Conservation (phyloP, 2,113 vertebrate genomes). For the Pterocles gutturalis region DNA sequence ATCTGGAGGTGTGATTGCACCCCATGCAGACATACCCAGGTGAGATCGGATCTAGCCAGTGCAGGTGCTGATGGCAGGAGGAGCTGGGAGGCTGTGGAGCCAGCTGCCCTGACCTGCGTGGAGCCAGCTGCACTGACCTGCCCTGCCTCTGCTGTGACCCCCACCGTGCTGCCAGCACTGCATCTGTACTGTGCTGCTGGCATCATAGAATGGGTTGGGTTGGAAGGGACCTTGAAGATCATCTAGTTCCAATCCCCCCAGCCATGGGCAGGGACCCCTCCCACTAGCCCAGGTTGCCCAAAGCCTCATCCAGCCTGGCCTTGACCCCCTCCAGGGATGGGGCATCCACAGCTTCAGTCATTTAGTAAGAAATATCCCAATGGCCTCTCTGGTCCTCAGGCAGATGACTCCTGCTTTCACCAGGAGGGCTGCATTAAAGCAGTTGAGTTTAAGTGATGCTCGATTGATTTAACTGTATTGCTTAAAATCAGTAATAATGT, state of each 20-base stretch:
- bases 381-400: background rate
- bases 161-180: rapidly evolving
- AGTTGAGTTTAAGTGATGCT: background rate
- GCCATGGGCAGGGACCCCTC: no score
- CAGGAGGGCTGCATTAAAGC: background rate
- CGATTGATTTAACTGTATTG: background rate
- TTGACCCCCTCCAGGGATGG: no score
- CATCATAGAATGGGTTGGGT: background rate
- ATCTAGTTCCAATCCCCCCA: no score
- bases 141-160: background rate
- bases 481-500: background rate
- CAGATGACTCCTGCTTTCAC: background rate
- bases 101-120: no score
- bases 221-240: no score
- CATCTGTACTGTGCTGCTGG: background rate
- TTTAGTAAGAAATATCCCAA: background rate
- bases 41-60: background rate
- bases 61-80: background rate
- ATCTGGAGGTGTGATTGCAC: background rate
- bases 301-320: no score
- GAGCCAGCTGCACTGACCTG: background rate
- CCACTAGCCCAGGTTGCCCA: no score
- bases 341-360: background rate
- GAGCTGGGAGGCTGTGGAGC: background rate
- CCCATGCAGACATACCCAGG: background rate